phyloP scores from a whole-genome alignment of 2,797 vertebrate species.

The Chiroxiphia lanceolata region DNA sequence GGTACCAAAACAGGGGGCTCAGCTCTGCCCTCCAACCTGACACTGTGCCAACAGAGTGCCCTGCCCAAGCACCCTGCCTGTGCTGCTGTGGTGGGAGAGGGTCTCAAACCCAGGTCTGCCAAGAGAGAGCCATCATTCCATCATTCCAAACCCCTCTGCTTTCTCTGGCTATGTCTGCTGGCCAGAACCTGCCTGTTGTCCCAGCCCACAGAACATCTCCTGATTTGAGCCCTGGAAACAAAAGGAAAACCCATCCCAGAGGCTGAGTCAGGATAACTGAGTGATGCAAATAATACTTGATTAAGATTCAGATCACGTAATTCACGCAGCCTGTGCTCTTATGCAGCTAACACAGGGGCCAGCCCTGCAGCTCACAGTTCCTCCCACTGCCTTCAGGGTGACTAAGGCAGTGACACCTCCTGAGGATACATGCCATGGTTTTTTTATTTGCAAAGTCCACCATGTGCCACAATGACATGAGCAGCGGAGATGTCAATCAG shows the following conservation, averaged over 20 bases:
- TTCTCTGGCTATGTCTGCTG: background rate
- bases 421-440: fast-evolving
- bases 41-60: too few relatives aligned
- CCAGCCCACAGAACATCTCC: background rate
- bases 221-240: background rate
- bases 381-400: background rate
- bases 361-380: background rate
- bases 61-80: background rate
- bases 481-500: background rate
- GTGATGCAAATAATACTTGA: background rate
- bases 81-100: fast-evolving
- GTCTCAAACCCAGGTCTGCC: background rate
- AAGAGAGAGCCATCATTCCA: fast-evolving
- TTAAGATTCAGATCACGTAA: background rate
- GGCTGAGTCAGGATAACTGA: background rate
- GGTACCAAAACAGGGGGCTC: background rate
- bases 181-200: background rate
- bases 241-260: background rate
- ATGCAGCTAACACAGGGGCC: background rate
- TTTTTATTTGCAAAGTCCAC: background rate
- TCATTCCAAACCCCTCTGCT: background rate
- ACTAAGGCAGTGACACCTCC: background rate
- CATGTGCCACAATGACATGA: fast-evolving
- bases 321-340: background rate
- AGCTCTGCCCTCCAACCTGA: background rate